Percentiles rank a stretch among this genome's conserved stretches.
These are phyloP conservation scores for Halocaridina rubra DNA, from an alignment of 2,888 invertebrate species.

Conservation along the genomic window DNA sequence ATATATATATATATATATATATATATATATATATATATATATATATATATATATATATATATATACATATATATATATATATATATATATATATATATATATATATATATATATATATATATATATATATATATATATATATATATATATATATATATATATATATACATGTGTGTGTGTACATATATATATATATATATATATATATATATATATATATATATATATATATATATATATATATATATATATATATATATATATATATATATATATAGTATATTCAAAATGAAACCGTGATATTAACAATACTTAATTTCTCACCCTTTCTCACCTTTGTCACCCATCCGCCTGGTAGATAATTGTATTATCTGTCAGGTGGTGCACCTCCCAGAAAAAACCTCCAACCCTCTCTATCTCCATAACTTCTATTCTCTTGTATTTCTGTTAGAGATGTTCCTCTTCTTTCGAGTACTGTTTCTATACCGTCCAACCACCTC, in stretches of 20 bases:
- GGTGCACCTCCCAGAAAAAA: no score
- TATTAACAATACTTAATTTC: not conserved
- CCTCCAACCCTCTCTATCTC: no score
- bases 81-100: slow-evolving; percentile 2
- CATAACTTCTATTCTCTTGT: no score
- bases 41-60: slow-evolving; percentile 69
- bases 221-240: not conserved
- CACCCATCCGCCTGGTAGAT: no score
- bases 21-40: slow-evolving; percentile 66
- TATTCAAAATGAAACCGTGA: not conserved
- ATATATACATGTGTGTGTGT: slow-evolving; percentile 77
- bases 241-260: not conserved
- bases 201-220: slow-evolving; percentile 12
- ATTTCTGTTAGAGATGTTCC: no score
- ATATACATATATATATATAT: not conserved
- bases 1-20: slow-evolving; percentile 9
- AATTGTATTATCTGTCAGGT: no score
- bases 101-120: slow-evolving; percentile 18
- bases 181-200: not conserved
- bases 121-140: slow-evolving; percentile 9
- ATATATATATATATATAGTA: not conserved
- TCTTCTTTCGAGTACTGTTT: no score
- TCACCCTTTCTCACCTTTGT: no score
- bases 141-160: slow-evolving; percentile 75
- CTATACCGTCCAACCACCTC: no score